Evolutionary conservation across 2,797 vertebrate species (phyloP), one percentile per base, ranked within the genome.

Genomic region (Prionace glauca): DNA sequence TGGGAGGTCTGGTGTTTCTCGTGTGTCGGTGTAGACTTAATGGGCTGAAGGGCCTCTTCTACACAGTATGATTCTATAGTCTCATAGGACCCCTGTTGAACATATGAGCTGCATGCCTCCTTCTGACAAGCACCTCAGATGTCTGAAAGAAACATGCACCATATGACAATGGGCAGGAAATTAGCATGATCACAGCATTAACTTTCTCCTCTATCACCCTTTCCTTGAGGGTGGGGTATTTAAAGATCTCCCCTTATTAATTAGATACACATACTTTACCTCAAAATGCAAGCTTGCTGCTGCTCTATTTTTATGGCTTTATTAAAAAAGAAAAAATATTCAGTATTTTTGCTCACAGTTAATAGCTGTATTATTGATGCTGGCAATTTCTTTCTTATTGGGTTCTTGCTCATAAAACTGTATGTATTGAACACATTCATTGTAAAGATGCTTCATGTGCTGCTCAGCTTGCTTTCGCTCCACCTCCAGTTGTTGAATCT

Each of bases 381-480:
- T 84, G 81, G 1, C n/a, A 41, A 41, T 45, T 22, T 84, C 81
- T 84, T 84, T 20, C 56, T 91, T 60, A n/a, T 26, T n/a, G 29
- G 62, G 65, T 91, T 91, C 60, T 91, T 91, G 29, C 26, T 65
- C 88, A 16, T 16, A 91, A 32, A n/a, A 1, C 11, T 14, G n/a
- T n/a, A 16, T n/a, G 56, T n/a, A n/a, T 91, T 62, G 88, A 65
- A 91, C 88, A 91, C 26, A 65, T 62, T 91, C 88, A 91, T 91
- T 22, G 26, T 29, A 91, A 18, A 91, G 60, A 65, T n/a, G 60
- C 14, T 60, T 18, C 18, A 91, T 65, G 60, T 91, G 26, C 16
- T 65, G 88, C 32, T 91, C 88, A 65, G 88, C 88, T 65, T 91
- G 88, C 29, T 16, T 65, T 62, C 88, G 56, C 60, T 91, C 88